Evolutionary conservation across 1,140 invertebrate species (phyloP), one percentile per base, ranked within the genome.

Genomic region (Triops longicaudatus): DNA sequence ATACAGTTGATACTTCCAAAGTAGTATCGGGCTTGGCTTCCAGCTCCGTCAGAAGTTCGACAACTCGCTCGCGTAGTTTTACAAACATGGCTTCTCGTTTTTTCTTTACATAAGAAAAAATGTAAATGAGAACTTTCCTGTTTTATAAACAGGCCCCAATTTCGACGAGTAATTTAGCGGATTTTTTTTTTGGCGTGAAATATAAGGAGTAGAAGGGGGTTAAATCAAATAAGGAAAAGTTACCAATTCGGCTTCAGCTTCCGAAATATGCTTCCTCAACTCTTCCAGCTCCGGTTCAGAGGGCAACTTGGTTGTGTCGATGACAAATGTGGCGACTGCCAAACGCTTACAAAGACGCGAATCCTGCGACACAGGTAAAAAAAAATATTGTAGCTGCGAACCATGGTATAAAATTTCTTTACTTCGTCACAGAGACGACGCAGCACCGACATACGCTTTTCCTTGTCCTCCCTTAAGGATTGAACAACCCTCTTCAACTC

Each of bases 221-320:
- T 76, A n/a, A 12, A 63, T 63, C 11, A 1, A 63, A 26, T n/a
- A 0, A 43, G 71, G 7, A 10, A 11, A 26, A 10, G 6, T 72
- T 27, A 72, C 31, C 14, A 50, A 22, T 72, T 77, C 63, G 1
- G 11, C 26, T 12, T 17, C 27, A 11, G 26, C 44, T 72, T 77
- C 72, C 7, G 5, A 22, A 37, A 71, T 77, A 37, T 75, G 26
- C 4, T 75, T n/a, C 74, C 42, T 75, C 28, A 75, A 44, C 44
- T 0, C 74, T 12, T 41, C 74, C 42, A 43, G 63, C 9, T 75
- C 74, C 11, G 10, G 22, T 7, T 31, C 28, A 22, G 74, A 75
- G 10, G 74, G 74, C 26, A 75, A 5, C 17, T 31, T 42, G 12
- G 26, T 42, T 31, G 63, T 75, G 1, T 41, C 28, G 17, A 75